A percentile compares a stretch with the other conserved stretches of the same genome.
Conservation (phyloP, 2,797 vertebrate species). For the Enteromius thamalakanensis region DNA sequence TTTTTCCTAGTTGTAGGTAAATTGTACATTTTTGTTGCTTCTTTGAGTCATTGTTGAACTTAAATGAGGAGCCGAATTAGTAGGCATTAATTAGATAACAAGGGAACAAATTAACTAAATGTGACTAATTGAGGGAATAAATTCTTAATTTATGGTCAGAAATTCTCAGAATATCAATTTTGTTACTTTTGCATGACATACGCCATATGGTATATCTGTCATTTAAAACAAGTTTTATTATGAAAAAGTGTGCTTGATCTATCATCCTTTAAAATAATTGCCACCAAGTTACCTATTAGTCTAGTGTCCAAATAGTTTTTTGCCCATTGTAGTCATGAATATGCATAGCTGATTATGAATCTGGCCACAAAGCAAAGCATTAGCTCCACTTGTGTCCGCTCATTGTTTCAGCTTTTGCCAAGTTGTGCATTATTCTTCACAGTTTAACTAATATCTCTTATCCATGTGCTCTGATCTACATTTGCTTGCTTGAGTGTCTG, state of each 20-base stretch:
- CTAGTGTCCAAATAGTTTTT: background rate
- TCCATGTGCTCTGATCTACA: constrained; percentile 22
- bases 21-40: background rate
- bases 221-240: background rate
- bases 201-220: background rate
- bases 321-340: background rate
- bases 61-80: background rate
- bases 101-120: background rate
- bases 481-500: background rate
- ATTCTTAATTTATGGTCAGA: background rate
- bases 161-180: background rate
- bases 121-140: background rate
- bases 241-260: background rate
- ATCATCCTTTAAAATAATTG: background rate
- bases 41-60: background rate
- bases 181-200: background rate
- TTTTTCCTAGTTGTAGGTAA: background rate
- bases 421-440: background rate
- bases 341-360: background rate
- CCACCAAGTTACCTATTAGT: background rate
- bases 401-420: background rate
- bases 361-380: constrained; percentile 1
- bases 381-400: background rate
- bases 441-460: background rate
- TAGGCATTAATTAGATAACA: background rate